A percentile compares a stretch with the other conserved stretches of the same genome.
Evolutionary conservation across 2,888 invertebrate species (phyloP).

Genomic region (Lissonota sp.): DNA sequence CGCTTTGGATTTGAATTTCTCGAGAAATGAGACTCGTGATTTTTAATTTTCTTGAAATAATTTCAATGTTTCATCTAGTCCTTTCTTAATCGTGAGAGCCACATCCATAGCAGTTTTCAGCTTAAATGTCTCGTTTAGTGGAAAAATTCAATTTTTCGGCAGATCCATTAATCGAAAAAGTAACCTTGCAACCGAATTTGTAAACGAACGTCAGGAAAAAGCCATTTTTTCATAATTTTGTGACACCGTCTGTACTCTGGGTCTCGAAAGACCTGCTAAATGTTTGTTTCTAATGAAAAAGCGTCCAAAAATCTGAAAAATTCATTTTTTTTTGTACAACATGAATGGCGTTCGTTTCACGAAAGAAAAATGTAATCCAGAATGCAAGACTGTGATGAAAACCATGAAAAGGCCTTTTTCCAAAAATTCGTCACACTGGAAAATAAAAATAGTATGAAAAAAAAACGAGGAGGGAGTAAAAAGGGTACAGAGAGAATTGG

Average conservation of each 20-base stretch:
- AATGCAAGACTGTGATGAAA: conserved; percentile 7
- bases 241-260: too few species aligned
- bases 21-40: not conserved
- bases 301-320: too few species aligned
- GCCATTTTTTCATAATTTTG: not conserved
- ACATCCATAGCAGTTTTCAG: too few species aligned
- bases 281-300: too few species aligned
- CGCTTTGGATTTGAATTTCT: not conserved
- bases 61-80: not conserved
- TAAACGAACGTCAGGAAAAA: too few species aligned
- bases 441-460: not conserved
- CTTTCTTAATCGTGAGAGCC: too few species aligned
- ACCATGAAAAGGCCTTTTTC: conserved; percentile 34
- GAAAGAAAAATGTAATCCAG: conserved; percentile 27
- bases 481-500: conserved; percentile 52
- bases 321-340: not conserved
- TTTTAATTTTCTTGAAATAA: not conserved
- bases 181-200: too few species aligned
- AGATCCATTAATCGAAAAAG: too few species aligned
- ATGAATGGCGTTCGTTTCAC: not conserved
- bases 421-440: conserved; percentile 39
- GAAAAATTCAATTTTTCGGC: too few species aligned
- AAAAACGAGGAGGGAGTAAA: conserved; percentile 5
- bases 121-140: too few species aligned
- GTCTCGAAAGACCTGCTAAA: not conserved